Conservation (phyloP, 2,113 vertebrate genomes). For the Oophaga pumilio region DNA sequence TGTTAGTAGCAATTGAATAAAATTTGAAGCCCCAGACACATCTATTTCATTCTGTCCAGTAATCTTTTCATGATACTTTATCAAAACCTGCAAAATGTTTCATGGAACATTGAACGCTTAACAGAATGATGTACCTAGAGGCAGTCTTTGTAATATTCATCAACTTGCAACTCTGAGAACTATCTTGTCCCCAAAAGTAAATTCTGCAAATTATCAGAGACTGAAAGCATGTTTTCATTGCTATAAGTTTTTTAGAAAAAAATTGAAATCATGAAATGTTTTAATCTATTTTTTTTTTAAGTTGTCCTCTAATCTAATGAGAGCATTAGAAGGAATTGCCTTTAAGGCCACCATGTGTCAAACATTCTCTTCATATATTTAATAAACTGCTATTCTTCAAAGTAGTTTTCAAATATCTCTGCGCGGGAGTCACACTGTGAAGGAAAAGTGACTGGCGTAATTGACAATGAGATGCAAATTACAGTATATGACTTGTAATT, state of each 20-base stretch:
- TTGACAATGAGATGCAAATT: slow-evolving; percentile 50
- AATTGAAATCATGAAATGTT: not conserved
- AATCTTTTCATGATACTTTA: slow-evolving; percentile 4
- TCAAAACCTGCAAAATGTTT: not conserved
- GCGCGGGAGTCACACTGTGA: slow-evolving; percentile 12
- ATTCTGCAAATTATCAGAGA: not conserved
- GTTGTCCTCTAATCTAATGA: slow-evolving; percentile 4
- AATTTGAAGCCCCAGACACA: not conserved
- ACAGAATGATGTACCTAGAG: slow-evolving; percentile 3
- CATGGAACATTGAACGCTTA: not conserved
- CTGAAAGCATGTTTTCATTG: not conserved
- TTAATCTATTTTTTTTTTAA: not conserved
- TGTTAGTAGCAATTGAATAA: not conserved
- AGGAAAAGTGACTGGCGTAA: slow-evolving; percentile 44
- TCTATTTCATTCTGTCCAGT: slow-evolving; percentile 18
- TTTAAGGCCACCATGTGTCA: slow-evolving; percentile 31
- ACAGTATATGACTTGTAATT: slow-evolving; percentile 50
- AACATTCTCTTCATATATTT: slow-evolving; percentile 16
- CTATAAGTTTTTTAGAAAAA: not conserved
- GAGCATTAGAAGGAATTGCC: slow-evolving; percentile 17
- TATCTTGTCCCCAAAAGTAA: not conserved
- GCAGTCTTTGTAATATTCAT: not conserved
- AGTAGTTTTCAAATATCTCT: slow-evolving; percentile 27
- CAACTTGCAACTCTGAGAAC: not conserved
- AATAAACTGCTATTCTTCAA: slow-evolving; percentile 46